phyloP scores from a whole-genome alignment of 2,113 vertebrate genomes.

The Girardinichthys multiradiatus region DNA sequence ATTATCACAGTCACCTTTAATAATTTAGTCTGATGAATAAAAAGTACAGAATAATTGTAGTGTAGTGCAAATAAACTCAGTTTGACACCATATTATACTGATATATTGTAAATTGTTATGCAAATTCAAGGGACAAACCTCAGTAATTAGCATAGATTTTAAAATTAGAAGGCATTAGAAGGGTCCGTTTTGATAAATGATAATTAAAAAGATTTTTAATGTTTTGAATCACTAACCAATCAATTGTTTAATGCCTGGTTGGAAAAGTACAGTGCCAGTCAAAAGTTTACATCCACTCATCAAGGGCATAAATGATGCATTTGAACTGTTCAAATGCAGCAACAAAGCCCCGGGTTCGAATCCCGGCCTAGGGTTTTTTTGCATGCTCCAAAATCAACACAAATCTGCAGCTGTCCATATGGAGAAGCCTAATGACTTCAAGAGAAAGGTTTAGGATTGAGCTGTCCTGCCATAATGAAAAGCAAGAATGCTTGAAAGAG shows the following conservation, averaged over 20 bases:
- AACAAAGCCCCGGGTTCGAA: too few species aligned
- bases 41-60: background rate
- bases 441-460: too few species aligned
- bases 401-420: too few species aligned
- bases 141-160: conserved; percentile 9
- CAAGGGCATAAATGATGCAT: background rate
- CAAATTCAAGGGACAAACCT: conserved; percentile 16
- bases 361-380: too few species aligned
- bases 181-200: background rate
- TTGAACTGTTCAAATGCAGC: too few species aligned
- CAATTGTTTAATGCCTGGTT: background rate
- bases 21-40: background rate
- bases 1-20: background rate
- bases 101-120: conserved; percentile 9
- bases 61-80: conserved; percentile 5
- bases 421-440: too few species aligned
- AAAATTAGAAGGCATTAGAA: background rate
- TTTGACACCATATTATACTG: conserved; percentile 10
- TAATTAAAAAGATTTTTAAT: background rate
- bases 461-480: too few species aligned
- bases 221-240: background rate
- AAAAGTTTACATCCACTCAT: background rate
- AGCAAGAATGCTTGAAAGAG: too few species aligned
- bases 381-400: too few species aligned
- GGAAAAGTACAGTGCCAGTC: background rate